These are phyloP conservation scores for Hippocampus kuda DNA, from an alignment of 2,797 vertebrate species.

Conservation along the genomic window DNA sequence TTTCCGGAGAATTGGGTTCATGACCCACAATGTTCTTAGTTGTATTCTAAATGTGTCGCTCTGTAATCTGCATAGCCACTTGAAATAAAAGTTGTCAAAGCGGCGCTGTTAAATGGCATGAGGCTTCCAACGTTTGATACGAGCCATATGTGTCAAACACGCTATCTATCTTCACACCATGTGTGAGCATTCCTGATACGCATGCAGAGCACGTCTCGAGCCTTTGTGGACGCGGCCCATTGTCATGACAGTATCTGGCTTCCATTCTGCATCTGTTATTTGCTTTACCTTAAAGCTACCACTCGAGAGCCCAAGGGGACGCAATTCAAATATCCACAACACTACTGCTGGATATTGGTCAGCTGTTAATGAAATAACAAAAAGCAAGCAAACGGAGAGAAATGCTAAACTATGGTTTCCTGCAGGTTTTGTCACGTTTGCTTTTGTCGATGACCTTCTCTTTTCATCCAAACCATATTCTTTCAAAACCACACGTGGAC, in stretches of 20 bases:
- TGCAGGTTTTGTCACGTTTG: neutral
- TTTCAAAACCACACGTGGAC: neutral
- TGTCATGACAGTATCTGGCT: slow-evolving; percentile 20
- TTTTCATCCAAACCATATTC: slow-evolving; percentile 1
- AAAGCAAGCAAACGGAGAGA: slow-evolving; percentile 23
- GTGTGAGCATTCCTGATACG: slow-evolving; percentile 28
- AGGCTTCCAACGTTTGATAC: slow-evolving; percentile 35
- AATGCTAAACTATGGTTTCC: slow-evolving; percentile 30
- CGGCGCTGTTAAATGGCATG: slow-evolving; percentile 36
- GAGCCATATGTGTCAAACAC: slow-evolving; percentile 43
- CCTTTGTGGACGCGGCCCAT: slow-evolving; percentile 19
- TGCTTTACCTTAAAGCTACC: slow-evolving; percentile 37
- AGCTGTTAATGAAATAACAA: slow-evolving; percentile 26
- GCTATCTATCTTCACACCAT: slow-evolving; percentile 29
- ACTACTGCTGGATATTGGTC: slow-evolving; percentile 33
- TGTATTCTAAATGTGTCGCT: slow-evolving; percentile 31
- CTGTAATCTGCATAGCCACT: slow-evolving; percentile 36
- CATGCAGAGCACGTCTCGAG: slow-evolving; percentile 8
- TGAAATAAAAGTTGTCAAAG: slow-evolving; percentile 35
- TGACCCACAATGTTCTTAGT: slow-evolving; percentile 15
- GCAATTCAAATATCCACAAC: slow-evolving; percentile 47
- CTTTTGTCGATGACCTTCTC: neutral
- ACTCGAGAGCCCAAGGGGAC: slow-evolving; percentile 28
- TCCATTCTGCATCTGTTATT: slow-evolving; percentile 33
- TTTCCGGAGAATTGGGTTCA: slow-evolving; percentile 15